These are phyloP conservation scores for Diprion similis DNA, from an alignment of 1,140 invertebrate genomes.

Conservation along the genomic window DNA sequence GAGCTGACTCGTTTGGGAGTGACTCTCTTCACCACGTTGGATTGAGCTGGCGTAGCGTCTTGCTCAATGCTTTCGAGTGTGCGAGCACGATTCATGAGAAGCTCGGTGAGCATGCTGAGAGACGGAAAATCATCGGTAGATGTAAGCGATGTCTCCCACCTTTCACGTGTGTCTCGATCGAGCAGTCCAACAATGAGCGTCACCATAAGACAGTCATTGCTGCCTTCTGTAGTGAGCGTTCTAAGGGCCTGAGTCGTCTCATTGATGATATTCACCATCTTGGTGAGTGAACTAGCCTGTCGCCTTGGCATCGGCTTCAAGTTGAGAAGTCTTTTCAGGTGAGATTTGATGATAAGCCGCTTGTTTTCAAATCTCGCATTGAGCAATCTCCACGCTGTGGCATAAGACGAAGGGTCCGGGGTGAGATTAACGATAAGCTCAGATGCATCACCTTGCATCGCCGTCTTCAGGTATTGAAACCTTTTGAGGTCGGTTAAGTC, in stretches of 20 bases:
- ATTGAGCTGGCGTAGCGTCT: not conserved
- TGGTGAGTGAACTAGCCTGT: not conserved
- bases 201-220: constrained; percentile 15
- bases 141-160: constrained; percentile 19
- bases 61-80: not conserved
- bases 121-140: constrained; percentile 1
- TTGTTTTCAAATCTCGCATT: constrained; percentile 17
- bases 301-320: not conserved
- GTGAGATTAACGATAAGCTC: not conserved
- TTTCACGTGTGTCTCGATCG: constrained; percentile 10
- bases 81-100: not conserved
- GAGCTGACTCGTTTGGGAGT: not conserved
- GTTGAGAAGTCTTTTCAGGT: not conserved
- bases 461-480: not conserved
- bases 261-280: constrained; percentile 6
- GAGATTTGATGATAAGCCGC: constrained; percentile 8
- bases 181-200: constrained; percentile 11
- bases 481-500: not conserved
- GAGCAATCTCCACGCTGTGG: constrained; percentile 11
- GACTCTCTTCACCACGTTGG: not conserved
- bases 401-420: not conserved
- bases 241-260: constrained; percentile 3
- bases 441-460: not conserved
- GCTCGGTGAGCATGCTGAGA: not conserved
- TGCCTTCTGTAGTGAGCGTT: not conserved